Base-by-base conservation (phyloP, 2,797 vertebrate species). In the Tolypeutes matacus region DNA sequence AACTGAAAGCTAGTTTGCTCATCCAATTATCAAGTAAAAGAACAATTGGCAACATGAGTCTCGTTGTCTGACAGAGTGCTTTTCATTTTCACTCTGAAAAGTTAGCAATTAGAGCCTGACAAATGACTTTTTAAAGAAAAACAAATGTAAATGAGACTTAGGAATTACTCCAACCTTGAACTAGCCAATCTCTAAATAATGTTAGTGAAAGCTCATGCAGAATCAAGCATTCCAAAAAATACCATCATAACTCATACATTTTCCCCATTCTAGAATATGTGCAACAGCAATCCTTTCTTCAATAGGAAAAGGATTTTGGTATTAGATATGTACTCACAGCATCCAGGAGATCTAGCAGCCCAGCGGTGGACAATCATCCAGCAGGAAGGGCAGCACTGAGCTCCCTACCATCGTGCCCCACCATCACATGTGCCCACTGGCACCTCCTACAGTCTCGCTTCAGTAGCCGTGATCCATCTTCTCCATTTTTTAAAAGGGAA, bases 301-400 rank as follows among this genome's bases (percentile, higher is more conserved):
- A 18, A 34, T 4, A 82, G 51, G 36, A 73, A 67, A 77, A 29
- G 21, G 39, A 5, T 23, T 11, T 21, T 2, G 14, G n/a, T 0
- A 2, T 5, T 17, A 46, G 25, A 2, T 27, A 36, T 3, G 67
- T 97, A 97, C 97, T 97, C 95, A 97, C 97, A 0, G 73, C 34
- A 78, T 84, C 76, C 92, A 75, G 89, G 67, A 95, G 77, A 60
- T 77, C 72, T 65, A 46, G 86, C 39, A 64, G 77, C 36, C 18
- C 81, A 78, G 84, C 46, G 18, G 10, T 62, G 31, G n/a, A 84
- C 31, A 51, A 70, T 93, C 83, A 80, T 34, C 87, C 39, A 5
- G 81, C n/a, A 64, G 84, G 93, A 87, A 80, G n/a, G 36, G 92
- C 7, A 4, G 89, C 1, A 1, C 62, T 21, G 56, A 70, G 27